Percentiles rank a stretch among this genome's conserved stretches.
Conservation (phyloP, 2,113 vertebrate species). For the Oophaga pumilio region DNA sequence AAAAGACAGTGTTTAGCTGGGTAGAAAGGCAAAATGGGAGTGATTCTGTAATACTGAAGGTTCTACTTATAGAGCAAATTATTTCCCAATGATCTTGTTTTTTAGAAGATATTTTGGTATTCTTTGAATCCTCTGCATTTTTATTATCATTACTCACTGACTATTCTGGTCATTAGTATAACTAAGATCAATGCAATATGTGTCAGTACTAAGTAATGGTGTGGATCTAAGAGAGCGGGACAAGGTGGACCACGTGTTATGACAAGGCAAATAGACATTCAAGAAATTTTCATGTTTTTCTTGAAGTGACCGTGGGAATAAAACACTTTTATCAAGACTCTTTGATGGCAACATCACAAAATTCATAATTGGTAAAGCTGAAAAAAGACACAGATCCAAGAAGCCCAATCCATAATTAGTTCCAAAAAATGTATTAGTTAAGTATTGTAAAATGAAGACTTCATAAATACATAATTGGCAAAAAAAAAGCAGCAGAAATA, state of each 20-base stretch:
- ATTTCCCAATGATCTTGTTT: too few species aligned
- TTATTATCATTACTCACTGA: too few species aligned
- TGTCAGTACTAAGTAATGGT: not conserved
- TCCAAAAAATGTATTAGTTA: too few species aligned
- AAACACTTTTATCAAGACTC: not conserved
- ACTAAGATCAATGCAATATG: not conserved
- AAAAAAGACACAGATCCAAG: too few species aligned
- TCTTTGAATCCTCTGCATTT: too few species aligned
- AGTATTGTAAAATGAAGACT: not conserved
- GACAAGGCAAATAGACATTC: not conserved
- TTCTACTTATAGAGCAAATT: too few species aligned
- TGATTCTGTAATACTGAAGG: too few species aligned
- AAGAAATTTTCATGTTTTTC: not conserved
- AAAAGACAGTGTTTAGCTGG: too few species aligned
- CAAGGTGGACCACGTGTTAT: not conserved
- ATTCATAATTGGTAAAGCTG: not conserved
- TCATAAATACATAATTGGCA: not conserved
- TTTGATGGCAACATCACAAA: not conserved
- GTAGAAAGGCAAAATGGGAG: too few species aligned
- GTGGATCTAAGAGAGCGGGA: not conserved
- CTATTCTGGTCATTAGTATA: too few species aligned
- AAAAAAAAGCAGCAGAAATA: not conserved
- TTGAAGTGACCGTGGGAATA: not conserved
- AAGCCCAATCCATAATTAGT: too few species aligned
- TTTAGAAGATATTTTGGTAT: too few species aligned